Percentiles rank a stretch among this genome's conserved stretches.
Evolutionary conservation across 2,113 vertebrate genomes (phyloP).

Genomic region (Eleginops maclovinus): DNA sequence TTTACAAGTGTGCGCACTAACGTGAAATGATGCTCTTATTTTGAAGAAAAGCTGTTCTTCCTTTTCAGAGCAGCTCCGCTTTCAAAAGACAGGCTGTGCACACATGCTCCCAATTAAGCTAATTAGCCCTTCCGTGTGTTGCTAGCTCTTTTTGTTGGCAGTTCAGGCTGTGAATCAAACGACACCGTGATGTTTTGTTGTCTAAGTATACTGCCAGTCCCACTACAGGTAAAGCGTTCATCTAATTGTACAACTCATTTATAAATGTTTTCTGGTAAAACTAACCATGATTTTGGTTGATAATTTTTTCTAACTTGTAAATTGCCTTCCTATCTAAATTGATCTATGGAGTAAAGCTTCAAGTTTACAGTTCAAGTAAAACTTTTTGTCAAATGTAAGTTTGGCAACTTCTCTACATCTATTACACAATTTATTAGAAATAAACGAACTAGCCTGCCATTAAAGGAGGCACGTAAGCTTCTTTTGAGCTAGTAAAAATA

Average conservation of each 20-base stretch:
- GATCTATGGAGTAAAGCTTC: not conserved
- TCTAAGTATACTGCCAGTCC: conserved; percentile 52
- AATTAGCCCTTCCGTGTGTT: not conserved
- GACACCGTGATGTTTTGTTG: conserved; percentile 69
- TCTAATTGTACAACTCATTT: not conserved
- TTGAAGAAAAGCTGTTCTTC: not conserved
- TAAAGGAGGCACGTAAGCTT: not conserved
- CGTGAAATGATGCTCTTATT: not conserved
- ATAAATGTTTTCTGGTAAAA: too few species aligned
- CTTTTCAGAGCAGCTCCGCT: not conserved
- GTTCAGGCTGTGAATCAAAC: not conserved
- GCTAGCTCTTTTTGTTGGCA: not conserved
- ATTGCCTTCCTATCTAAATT: not conserved
- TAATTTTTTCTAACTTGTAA: too few species aligned
- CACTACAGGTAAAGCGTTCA: conserved; percentile 68
- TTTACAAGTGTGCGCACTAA: not conserved
- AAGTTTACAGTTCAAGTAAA: not conserved
- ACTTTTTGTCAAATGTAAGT: not conserved
- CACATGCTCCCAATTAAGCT: conserved; percentile 33
- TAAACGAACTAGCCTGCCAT: not conserved
- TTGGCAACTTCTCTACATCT: not conserved
- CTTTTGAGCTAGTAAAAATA: not conserved
- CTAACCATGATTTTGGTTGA: too few species aligned
- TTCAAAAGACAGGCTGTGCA: not conserved
- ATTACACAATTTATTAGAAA: not conserved